Conservation (phyloP, 1,140 invertebrate species). For the Centruroides sculpturatus region DNA sequence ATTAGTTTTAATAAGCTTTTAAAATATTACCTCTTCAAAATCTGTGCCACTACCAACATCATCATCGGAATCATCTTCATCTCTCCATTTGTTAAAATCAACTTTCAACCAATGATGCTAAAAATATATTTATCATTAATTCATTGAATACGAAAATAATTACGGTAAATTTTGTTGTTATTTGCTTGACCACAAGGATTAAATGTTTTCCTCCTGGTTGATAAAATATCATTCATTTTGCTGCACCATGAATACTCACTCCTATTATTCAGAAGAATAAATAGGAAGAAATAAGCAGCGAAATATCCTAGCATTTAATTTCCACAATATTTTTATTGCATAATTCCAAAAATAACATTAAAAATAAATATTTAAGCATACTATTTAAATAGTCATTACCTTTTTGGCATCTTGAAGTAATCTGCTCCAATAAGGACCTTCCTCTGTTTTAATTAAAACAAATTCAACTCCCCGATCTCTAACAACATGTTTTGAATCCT, state of each 20-base stretch:
- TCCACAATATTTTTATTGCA: too few relatives aligned
- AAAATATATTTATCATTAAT: constrained; percentile 5
- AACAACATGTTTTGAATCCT: constrained; percentile 39
- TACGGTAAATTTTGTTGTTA: too few relatives aligned
- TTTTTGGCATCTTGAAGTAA: constrained; percentile 77
- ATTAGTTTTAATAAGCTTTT: too few relatives aligned
- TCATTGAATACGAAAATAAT: not conserved
- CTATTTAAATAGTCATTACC: constrained; percentile 19
- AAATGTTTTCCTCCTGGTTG: too few relatives aligned
- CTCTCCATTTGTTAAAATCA: constrained; percentile 93
- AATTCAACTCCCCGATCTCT: constrained; percentile 61
- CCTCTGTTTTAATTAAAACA: constrained; percentile 53
- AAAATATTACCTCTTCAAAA: constrained; percentile 40
- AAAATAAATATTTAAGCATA: too few relatives aligned
- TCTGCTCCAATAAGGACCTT: constrained; percentile 67
- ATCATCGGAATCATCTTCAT: constrained; percentile 71
- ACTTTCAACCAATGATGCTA: constrained; percentile 86
- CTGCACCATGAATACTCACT: too few relatives aligned
- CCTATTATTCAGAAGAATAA: too few relatives aligned
- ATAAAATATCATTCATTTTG: too few relatives aligned
- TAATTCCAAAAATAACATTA: too few relatives aligned
- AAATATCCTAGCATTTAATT: too few relatives aligned
- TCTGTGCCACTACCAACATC: constrained; percentile 35
- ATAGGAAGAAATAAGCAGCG: too few relatives aligned
- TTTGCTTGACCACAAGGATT: too few relatives aligned